Base-by-base conservation (phyloP, 2,888 invertebrate species). In the Callyntrura sp. region DNA sequence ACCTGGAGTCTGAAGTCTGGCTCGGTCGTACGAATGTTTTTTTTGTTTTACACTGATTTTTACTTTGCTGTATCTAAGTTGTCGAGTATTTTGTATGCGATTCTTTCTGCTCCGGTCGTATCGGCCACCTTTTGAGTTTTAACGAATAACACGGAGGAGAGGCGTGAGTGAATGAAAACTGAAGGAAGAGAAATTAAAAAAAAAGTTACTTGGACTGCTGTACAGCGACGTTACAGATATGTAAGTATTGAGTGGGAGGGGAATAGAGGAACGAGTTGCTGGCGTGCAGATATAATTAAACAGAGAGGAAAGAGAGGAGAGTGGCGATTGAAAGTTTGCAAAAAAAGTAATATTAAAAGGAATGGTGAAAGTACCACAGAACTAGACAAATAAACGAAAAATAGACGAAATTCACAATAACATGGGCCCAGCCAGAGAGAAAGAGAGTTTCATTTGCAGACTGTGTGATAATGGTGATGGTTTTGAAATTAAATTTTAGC, bases 111-210 rank as follows among this genome's bases (percentile, higher is more conserved):
- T 65, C 9, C n/a, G n/a, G 23, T 70, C 11, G 70, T 17, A 70
- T 70, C 9, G 17, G 45, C 82, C 82, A 65, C 51, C 73, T 35
- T 85, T 62, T 85, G 85, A 85, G 57, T 85, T 85, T 55, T 57
- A 51, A 57, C 35, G 60, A n/a, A 25, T 3, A 55, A 55, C 14
- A 14, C 55, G 14, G 35, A 81, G 48, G n/a, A 45, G 62, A 65
- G 43, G 45, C 48, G 82, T 43, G 25, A n/a, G 28, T 82, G 6
- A 8, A 14, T 8, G 9, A 25, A 35, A 62, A 9, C 6, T 70
- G 35, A n/a, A 4, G 70, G 8, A 43, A 2, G 35, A 35, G 9
- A 2, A 12, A 43, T 0, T 5, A 70, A 35, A 5, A 25, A 70
- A 62, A 62, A 25, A 62, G 62, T 62, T 62, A 25, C 62, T 25